Conservation (phyloP, 1,140 invertebrate species). For the Camponotus floridanus region DNA sequence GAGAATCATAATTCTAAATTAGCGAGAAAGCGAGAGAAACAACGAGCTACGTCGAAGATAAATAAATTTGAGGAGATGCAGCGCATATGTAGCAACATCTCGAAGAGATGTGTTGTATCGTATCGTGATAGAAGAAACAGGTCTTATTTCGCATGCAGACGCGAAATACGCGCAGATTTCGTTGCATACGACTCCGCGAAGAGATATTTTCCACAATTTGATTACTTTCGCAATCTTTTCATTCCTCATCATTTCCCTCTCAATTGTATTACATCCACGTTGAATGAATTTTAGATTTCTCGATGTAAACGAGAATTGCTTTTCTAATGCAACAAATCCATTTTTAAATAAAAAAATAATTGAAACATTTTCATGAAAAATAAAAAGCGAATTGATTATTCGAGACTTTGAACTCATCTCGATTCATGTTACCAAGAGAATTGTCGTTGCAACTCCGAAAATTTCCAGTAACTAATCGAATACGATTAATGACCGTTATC, state of each 20-base stretch:
- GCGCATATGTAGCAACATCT: not conserved
- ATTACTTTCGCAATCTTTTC: not conserved
- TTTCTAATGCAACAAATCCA: not conserved
- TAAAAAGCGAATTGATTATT: not conserved
- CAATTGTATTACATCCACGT: conserved; percentile 50
- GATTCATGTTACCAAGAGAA: too few relatives aligned
- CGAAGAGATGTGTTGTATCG: not conserved
- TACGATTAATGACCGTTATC: conserved; percentile 37
- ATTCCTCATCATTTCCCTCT: not conserved
- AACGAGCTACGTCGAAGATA: not conserved
- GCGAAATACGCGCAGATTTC: not conserved
- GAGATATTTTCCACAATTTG: too few relatives aligned
- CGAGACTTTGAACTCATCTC: conserved; percentile 11
- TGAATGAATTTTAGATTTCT: not conserved
- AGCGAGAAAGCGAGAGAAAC: conserved; percentile 46
- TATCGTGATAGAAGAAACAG: conserved; percentile 9
- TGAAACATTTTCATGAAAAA: too few relatives aligned
- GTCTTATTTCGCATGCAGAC: not conserved
- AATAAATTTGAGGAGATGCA: not conserved
- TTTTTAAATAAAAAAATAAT: not conserved
- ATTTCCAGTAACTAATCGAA: conserved; percentile 35
- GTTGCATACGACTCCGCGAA: too few relatives aligned
- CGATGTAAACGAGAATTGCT: not conserved
- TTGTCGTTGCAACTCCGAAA: not conserved
- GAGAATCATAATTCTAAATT: conserved; percentile 49